Percentiles rank a stretch among this genome's conserved stretches.
Evolutionary conservation across 2,888 invertebrate genomes (phyloP).

Genomic region (Cephalotes varians): DNA sequence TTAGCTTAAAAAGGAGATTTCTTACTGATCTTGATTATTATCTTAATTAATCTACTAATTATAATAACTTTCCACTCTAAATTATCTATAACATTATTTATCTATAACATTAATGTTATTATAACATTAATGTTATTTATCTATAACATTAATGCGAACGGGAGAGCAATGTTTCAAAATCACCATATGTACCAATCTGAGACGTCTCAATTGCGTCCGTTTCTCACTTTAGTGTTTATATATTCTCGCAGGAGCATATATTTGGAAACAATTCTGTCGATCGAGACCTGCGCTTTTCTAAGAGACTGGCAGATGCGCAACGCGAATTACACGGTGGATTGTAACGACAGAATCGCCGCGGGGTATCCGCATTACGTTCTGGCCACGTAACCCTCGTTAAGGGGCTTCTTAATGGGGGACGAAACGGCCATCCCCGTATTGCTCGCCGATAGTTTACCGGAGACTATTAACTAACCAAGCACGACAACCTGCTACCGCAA

Average conservation of each 20-base stretch:
- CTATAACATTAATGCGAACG: background rate
- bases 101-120: too few species aligned
- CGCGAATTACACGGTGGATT: constrained; percentile 71
- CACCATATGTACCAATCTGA: constrained; percentile 18
- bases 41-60: background rate
- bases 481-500: constrained; percentile 65
- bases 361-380: constrained; percentile 66
- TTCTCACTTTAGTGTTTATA: constrained; percentile 17
- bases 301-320: constrained; percentile 71
- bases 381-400: constrained; percentile 76
- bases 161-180: background rate
- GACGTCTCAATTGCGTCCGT: background rate
- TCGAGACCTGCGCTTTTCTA: constrained; percentile 18
- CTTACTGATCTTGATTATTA: background rate
- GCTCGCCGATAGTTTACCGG: constrained; percentile 71
- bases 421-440: constrained; percentile 62
- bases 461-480: constrained; percentile 67
- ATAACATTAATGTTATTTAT: background rate
- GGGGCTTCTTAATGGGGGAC: constrained; percentile 74
- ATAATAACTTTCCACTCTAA: background rate
- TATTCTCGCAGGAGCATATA: constrained; percentile 17
- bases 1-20: background rate
- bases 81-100: background rate
- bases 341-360: constrained; percentile 68
- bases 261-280: constrained; percentile 19